Conservation (phyloP, 2,888 invertebrate genomes). For the Conomelus anceps region DNA sequence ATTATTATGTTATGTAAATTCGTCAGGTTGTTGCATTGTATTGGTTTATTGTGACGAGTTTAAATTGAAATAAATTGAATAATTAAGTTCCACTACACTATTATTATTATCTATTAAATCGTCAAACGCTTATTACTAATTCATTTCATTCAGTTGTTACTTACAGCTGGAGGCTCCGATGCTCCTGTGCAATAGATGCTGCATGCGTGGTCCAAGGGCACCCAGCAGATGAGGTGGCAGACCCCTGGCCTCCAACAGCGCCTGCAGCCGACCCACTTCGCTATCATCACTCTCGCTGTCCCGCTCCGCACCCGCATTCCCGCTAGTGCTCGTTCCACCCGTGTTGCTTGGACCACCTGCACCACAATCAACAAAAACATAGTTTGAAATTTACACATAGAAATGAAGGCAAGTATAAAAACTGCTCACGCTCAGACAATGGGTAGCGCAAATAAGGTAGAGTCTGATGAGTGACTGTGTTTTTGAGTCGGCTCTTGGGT, state of each 20-base stretch:
- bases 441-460: too few species aligned
- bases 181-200: slow-evolving; percentile 87
- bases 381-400: background rate
- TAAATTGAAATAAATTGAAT: too few species aligned
- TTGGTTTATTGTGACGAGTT: too few species aligned
- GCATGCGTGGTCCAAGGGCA: slow-evolving; percentile 92
- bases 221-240: slow-evolving; percentile 95
- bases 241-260: slow-evolving; percentile 87
- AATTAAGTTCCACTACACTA: too few species aligned
- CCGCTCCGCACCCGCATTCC: slow-evolving; percentile 42
- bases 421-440: too few species aligned
- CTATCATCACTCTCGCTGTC: slow-evolving; percentile 83
- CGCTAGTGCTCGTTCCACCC: slow-evolving; percentile 31
- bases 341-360: slow-evolving; percentile 8
- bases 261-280: slow-evolving; percentile 92
- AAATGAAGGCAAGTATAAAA: background rate
- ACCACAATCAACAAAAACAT: background rate
- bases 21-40: too few species aligned
- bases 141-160: slow-evolving; percentile 33
- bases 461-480: too few species aligned
- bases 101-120: background rate
- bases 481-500: too few species aligned
- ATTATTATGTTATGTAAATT: too few species aligned
- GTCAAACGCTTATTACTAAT: background rate
- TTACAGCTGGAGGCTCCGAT: slow-evolving; percentile 79